phyloP scores from a whole-genome alignment of 2,113 vertebrate genomes.

The Orcinus orca region DNA sequence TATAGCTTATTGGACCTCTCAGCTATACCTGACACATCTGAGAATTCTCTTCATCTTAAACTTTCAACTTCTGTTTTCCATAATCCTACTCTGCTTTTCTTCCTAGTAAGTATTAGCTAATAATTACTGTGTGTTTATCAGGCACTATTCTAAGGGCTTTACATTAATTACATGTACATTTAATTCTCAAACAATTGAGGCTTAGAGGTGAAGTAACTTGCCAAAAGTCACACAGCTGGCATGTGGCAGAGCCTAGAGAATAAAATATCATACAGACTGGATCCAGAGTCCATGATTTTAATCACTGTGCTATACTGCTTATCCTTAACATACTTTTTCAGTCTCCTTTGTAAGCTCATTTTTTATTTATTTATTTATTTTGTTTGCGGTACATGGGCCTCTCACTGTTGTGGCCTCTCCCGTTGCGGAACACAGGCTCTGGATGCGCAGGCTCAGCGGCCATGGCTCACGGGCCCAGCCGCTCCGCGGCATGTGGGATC shows the following conservation, averaged over 20 bases:
- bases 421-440: too few species aligned
- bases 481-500: too few species aligned
- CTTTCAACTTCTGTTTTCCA: neutral
- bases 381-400: too few species aligned
- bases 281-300: neutral
- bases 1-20: neutral
- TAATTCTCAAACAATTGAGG: neutral
- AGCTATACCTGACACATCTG: neutral
- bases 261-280: neutral
- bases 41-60: constrained; percentile 21
- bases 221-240: neutral
- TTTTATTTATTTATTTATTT: neutral
- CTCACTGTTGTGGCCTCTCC: too few species aligned
- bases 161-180: neutral
- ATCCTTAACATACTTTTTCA: constrained; percentile 7
- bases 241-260: neutral
- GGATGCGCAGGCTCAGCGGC: too few species aligned
- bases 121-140: constrained; percentile 2
- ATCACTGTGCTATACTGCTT: neutral
- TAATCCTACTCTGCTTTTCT: neutral
- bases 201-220: neutral
- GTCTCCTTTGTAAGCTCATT: neutral
- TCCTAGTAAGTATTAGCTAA: constrained; percentile 32
- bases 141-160: neutral
- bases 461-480: too few species aligned